Percentiles rank a stretch among this genome's conserved stretches.
phyloP scores from a whole-genome alignment of 2,797 vertebrate species.

The Melanogrammus aeglefinus region DNA sequence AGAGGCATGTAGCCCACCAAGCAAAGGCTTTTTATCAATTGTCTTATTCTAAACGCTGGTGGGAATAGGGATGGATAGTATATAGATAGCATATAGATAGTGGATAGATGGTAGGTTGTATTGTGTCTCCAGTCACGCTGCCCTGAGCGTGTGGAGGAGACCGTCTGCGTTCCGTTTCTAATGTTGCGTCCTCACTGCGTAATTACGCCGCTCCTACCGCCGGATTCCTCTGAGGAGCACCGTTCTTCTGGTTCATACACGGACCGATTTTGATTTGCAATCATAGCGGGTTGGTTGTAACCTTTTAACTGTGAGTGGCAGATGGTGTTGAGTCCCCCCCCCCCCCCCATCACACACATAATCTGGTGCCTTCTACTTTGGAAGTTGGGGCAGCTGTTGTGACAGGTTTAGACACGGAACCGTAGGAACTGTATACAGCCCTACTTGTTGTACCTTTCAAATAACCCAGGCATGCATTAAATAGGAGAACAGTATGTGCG shows the following conservation, averaged over 20 bases:
- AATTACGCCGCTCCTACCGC: not conserved
- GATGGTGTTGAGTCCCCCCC: slow-evolving; percentile 29
- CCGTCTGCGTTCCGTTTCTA: not conserved
- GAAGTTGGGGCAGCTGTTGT: slow-evolving; percentile 44
- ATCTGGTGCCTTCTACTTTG: slow-evolving; percentile 19
- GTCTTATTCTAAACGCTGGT: not conserved
- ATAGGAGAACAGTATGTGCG: not conserved
- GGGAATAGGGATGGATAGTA: not conserved
- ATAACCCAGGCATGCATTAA: not conserved
- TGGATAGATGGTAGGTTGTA: not conserved
- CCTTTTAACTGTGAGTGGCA: slow-evolving; percentile 22
- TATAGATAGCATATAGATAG: no score
- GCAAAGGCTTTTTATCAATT: not conserved
- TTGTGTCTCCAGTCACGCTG: not conserved
- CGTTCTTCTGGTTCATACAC: not conserved
- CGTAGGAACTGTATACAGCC: not conserved
- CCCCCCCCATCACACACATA: slow-evolving; percentile 7
- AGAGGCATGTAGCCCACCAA: not conserved
- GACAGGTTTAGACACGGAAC: slow-evolving; percentile 23
- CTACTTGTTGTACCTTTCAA: not conserved
- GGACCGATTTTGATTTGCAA: not conserved
- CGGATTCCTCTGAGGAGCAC: not conserved
- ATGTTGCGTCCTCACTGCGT: not conserved
- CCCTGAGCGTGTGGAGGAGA: not conserved
- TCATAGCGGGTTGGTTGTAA: not conserved